Base-by-base conservation (phyloP, 1,140 invertebrate species). In the Theocolax elegans region DNA sequence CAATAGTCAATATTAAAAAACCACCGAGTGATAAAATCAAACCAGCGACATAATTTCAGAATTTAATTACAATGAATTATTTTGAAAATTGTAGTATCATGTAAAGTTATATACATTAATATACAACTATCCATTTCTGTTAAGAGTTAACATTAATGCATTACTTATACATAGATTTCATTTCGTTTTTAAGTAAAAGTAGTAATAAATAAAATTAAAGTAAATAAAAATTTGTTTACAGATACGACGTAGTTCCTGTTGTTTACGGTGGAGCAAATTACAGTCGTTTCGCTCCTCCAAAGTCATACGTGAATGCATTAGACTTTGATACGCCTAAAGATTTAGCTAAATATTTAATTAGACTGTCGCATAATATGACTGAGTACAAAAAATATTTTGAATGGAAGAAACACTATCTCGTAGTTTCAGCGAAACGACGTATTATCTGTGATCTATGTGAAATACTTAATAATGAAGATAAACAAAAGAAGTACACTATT, bases 281-380 rank as follows among this genome's bases (percentile, higher is more conserved):
- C 63, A 80, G 76, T 1, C 71, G 64, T 7, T 80, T 88, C 21
- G 83, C 88, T 9, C 91, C 91, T 0, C 82, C 87, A 0, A 77
- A 87, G 40, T 91, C 91, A 0, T 91, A 88, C 74, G 89, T 92
- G 49, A 83, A 92, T 77, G 87, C 87, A 0, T 78, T 85, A n/a
- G 83, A 88, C 51, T 91, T 89, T 68, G 72, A 84, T 4, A 81
- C 78, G 6, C 84, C 87, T 0, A 74, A 83, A 65, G 74, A 87
- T 1, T 76, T 92, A 60, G 90, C 87, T 0, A 25, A 81, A 0
- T 87, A 89, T 72, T 73, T 92, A 46, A 77, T 79, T 10, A 75
- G 75, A 38, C 74, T 92, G 29, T 86, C 86, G 7, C 70, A 73
- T 2, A 76, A 88, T 75, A 71, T 75, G 1, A 44, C 65, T 0